phyloP scores from a whole-genome alignment of 2,888 invertebrate genomes.

The Sialis lutaria region DNA sequence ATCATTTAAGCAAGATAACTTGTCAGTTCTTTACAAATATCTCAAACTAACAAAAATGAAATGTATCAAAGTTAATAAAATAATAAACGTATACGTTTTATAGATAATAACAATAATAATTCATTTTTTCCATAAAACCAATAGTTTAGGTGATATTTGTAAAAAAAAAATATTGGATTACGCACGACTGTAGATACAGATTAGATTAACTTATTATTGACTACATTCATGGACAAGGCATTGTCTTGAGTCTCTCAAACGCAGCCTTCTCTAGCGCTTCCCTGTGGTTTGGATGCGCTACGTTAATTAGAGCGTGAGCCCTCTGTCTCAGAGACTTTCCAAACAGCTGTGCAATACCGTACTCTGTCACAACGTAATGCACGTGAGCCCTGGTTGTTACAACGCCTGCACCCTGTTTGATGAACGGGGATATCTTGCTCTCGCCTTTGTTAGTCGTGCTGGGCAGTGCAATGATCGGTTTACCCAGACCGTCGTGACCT shows the following conservation, averaged over 20 bases:
- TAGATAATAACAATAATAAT: no score
- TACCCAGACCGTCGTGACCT: slow-evolving; percentile 67
- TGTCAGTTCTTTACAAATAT: no score
- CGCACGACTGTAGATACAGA: no score
- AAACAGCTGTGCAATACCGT: slow-evolving; percentile 77
- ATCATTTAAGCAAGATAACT: no score
- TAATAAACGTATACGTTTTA: no score
- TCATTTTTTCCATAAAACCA: no score
- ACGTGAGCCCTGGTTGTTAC: slow-evolving; percentile 84
- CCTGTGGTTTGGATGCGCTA: slow-evolving; percentile 80
- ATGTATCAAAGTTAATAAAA: no score
- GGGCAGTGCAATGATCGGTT: slow-evolving; percentile 81
- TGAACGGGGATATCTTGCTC: slow-evolving; percentile 66
- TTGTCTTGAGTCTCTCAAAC: slow-evolving; percentile 63
- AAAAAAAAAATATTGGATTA: no score
- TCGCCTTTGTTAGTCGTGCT: slow-evolving; percentile 63
- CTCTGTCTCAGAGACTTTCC: slow-evolving; percentile 80
- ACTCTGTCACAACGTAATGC: slow-evolving; percentile 86
- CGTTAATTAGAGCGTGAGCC: slow-evolving; percentile 73
- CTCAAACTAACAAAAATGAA: no score
- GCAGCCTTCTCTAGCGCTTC: slow-evolving; percentile 71
- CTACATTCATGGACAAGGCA: slow-evolving; percentile 36
- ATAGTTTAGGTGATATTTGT: no score
- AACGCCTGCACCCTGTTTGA: slow-evolving; percentile 82
- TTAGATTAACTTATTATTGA: no score